These are phyloP conservation scores for Heteromyza rotundicornis DNA, from an alignment of 2,888 invertebrate genomes.

Conservation along the genomic window DNA sequence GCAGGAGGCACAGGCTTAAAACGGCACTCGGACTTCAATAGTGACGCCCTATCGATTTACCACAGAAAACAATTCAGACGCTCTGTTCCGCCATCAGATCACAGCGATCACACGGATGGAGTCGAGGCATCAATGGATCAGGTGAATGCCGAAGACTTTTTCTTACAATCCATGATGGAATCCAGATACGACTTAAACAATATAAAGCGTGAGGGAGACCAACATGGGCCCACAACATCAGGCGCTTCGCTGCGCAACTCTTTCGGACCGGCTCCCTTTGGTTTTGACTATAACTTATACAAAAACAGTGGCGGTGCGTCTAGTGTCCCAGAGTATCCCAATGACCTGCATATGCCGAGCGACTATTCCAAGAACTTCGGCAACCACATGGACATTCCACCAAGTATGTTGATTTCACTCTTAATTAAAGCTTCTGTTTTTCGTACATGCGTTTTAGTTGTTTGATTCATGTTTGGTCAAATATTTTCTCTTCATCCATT, in stretches of 20 bases:
- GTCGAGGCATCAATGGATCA: slow-evolving; percentile 47
- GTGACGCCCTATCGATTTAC: slow-evolving; percentile 58
- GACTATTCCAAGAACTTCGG: slow-evolving; percentile 61
- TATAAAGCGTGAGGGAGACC: slow-evolving; percentile 59
- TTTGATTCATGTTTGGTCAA: not conserved
- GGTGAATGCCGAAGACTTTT: slow-evolving; percentile 59
- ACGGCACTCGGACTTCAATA: slow-evolving; percentile 51
- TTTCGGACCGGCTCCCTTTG: slow-evolving; percentile 47
- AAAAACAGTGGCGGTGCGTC: slow-evolving; percentile 39
- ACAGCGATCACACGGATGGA: slow-evolving; percentile 31
- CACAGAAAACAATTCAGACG: slow-evolving; percentile 56
- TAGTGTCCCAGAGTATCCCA: slow-evolving; percentile 55
- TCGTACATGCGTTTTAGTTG: not conserved
- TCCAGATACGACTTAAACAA: slow-evolving; percentile 56
- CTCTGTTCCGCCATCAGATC: slow-evolving; percentile 42
- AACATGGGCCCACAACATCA: slow-evolving; percentile 36
- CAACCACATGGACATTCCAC: slow-evolving; percentile 63
- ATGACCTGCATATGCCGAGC: slow-evolving; percentile 58
- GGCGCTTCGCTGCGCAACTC: slow-evolving; percentile 48
- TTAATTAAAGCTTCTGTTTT: not conserved
- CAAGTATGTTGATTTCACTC: slow-evolving; percentile 52
- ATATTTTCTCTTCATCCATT: no score
- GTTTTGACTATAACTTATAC: slow-evolving; percentile 57
- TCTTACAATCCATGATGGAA: slow-evolving; percentile 60
- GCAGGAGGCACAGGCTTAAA: slow-evolving; percentile 34